Evolutionary conservation across 2,113 vertebrate species (phyloP).

Genomic region (Ictalurus furcatus): DNA sequence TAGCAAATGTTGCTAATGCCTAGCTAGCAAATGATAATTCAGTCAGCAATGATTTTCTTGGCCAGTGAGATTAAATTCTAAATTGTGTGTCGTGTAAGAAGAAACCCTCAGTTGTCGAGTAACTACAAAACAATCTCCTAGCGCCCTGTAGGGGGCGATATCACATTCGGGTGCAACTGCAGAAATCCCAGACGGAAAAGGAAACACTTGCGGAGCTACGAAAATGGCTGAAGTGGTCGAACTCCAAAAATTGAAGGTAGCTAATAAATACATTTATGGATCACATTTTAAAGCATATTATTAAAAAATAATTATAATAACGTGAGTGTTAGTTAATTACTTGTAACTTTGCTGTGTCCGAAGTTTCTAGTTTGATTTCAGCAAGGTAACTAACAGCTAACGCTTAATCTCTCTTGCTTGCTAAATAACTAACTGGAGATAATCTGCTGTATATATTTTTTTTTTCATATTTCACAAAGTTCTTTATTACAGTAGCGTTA

Average conservation of each 20-base stretch:
- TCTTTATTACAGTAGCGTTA: not conserved
- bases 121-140: not conserved
- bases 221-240: slow-evolving; percentile 43
- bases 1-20: too few relatives aligned
- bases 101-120: too few relatives aligned
- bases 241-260: slow-evolving; percentile 42
- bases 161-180: not conserved
- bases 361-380: not conserved
- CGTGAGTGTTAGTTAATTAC: not conserved
- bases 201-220: not conserved
- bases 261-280: not conserved
- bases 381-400: not conserved
- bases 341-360: not conserved
- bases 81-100: too few relatives aligned
- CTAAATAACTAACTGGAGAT: not conserved
- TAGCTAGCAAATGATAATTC: too few relatives aligned
- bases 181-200: not conserved
- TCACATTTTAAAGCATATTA: not conserved
- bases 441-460: not conserved
- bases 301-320: not conserved
- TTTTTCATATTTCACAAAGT: not conserved
- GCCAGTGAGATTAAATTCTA: not conserved
- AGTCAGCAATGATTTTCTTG: not conserved
- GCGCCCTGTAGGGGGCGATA: not conserved
- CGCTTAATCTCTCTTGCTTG: too few relatives aligned